Base-by-base conservation (phyloP, 2,797 vertebrate species). In the Siniperca undulata region DNA sequence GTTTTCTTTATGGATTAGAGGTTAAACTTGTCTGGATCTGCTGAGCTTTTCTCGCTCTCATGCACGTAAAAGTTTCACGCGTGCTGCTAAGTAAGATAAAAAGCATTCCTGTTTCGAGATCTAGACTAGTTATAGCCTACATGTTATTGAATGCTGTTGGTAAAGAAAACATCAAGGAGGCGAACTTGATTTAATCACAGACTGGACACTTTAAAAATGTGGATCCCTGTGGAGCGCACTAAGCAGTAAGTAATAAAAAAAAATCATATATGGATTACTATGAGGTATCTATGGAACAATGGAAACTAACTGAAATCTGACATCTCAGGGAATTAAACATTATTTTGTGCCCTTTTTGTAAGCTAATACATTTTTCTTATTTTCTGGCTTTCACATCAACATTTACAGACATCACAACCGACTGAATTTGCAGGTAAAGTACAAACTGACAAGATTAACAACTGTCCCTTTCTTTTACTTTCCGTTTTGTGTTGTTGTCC, bases 131-230 rank as follows among this genome's bases (percentile, higher is more conserved):
- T 62, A 34, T 55, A 40, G 69, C 36, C 36, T 5, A 36, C 13
- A 38, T 14, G 27, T 17, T n/a, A 8, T 5, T 48, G 20, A 86
- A 52, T 27, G 55, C 55, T 61, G 24, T 20, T 58, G 38, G 66
- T 22, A 48, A 58, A 74, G 74, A 60, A 36, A n/a, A 52, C 12
- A 78, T 71, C 36, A 70, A 38, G 59, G 36, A 40, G 12, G 20
- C 2, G 2, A 72, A 34, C 12, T 24, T 64, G 44, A 71, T 52
- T 78, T 75, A 69, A 83, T 82, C 46, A 84, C 30, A 80, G 9
- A 59, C 24, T 77, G 64, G 20, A 42, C 12, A 67, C 38, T 48
- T 22, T 4, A 11, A 55, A 74, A 46, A 65, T 58, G 56, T 56
- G 46, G 36, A 73, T 67, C 40, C 27, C 10, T n/a, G 16, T 44